Conservation (phyloP, 2,797 vertebrate genomes). For the Erethizon dorsatum region DNA sequence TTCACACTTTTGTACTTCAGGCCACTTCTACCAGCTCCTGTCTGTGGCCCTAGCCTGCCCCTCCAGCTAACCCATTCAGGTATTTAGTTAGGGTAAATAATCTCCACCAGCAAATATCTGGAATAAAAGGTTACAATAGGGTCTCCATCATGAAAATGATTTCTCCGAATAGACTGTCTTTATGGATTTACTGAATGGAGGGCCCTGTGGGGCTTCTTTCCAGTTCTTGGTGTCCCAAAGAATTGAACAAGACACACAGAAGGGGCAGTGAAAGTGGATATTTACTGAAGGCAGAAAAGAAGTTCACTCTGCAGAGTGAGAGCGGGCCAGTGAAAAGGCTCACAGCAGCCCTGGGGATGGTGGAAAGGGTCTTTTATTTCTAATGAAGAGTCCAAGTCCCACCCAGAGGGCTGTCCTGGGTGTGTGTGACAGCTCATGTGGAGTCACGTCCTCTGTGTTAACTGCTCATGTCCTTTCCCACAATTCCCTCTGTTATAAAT, state of each 20-base stretch:
- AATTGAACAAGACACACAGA: neutral
- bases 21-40: slow-evolving; percentile 44
- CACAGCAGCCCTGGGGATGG: neutral
- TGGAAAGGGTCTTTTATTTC: neutral
- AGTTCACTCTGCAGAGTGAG: neutral
- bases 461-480: neutral
- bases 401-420: neutral
- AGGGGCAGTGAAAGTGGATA: neutral
- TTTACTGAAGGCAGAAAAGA: neutral
- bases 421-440: neutral
- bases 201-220: neutral
- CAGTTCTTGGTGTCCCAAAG: neutral
- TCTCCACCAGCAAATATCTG: neutral
- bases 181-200: neutral
- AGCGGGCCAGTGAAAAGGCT: neutral
- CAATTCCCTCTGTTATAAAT: neutral
- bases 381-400: neutral
- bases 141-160: neutral
- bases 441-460: neutral
- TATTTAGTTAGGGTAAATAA: neutral
- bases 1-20: slow-evolving; percentile 35
- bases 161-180: slow-evolving; percentile 5
- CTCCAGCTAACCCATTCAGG: neutral
- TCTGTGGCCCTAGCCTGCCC: neutral
- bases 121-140: neutral